Evolutionary conservation across 2,888 invertebrate genomes (phyloP).

Genomic region (Frankliniella fusca): DNA sequence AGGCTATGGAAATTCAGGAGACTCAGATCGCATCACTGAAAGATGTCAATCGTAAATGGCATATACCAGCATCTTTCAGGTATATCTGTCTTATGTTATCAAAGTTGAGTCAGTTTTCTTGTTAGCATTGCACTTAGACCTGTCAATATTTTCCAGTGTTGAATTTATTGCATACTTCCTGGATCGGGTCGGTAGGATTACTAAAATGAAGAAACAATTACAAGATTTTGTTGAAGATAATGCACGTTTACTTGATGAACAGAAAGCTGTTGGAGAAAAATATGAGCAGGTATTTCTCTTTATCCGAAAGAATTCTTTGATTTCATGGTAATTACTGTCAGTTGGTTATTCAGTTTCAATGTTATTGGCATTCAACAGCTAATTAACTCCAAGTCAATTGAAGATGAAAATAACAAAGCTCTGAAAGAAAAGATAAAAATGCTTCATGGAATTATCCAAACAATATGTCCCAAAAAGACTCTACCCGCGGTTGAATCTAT

Average conservation of each 20-base stretch:
- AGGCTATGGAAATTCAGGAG: conserved; percentile 75
- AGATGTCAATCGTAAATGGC: conserved; percentile 89
- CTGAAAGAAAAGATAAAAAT: not conserved
- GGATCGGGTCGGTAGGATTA: conserved; percentile 78
- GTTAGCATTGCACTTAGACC: not conserved
- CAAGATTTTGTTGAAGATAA: conserved; percentile 72
- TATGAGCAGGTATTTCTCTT: conserved; percentile 50
- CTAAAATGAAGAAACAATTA: conserved; percentile 70
- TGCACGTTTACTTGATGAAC: conserved; percentile 68
- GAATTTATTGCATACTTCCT: conserved; percentile 93
- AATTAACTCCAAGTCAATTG: not conserved
- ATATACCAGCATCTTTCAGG: conserved; percentile 83
- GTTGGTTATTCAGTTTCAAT: not conserved
- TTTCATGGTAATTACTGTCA: not conserved
- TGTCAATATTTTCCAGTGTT: conserved; percentile 54
- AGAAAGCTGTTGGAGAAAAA: conserved; percentile 66
- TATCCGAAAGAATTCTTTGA: conserved; percentile 38
- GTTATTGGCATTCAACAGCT: not conserved
- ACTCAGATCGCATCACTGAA: conserved; percentile 74
- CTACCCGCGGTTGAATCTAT: conserved; percentile 58
- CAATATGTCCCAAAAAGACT: conserved; percentile 58
- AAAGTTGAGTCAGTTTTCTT: not conserved
- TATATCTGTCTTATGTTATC: conserved; percentile 37
- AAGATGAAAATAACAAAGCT: not conserved
- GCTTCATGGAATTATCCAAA: conserved; percentile 56